Base-by-base conservation (phyloP, 1,140 invertebrate genomes). In the Ceratoteleas bidentatus region DNA sequence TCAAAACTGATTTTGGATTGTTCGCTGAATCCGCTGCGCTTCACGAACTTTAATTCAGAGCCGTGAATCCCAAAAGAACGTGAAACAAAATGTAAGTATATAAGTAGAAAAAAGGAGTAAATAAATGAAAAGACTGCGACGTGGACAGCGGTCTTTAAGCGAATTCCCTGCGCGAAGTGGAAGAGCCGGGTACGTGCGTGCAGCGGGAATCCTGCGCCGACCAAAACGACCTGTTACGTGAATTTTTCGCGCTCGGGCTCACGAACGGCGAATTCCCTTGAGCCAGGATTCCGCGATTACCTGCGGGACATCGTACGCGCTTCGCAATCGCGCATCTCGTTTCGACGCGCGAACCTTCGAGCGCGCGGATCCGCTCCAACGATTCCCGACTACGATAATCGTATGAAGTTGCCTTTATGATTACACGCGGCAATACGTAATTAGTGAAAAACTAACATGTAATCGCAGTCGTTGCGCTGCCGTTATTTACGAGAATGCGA, bases 211-310 rank as follows among this genome's bases (percentile, higher is more conserved):
- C 10, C 52, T 13, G 40, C 14, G 34, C 15, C 64, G 50, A 77
- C 36, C 50, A 57, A 64, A 78, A 70, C 66, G 76, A 79, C 76
- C 61, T 72, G 76, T 79, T 79, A 64, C 24, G 61, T 66, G 76
- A 40, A 72, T 72, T 79, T 79, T 79, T 79, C 74, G 74, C 64
- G 34, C 64, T 47, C 64, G 57, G 50, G 7, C 73, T 53, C 64
- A 69, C 73, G 74, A 69, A 40, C 58, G 54, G 45, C 49, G 56
- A 33, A 61, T 79, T 73, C 68, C 68, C 68, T 66, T 68, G 40
- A 72, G 75, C 66, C 61, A 49, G 76, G 33, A 79, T 79, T 66
- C 54, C 68, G 62, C 62, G 68, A 72, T 78, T 72, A 72, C 53
- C 43, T 36, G 33, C 36, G 38, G 43, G 49, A 72, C 58, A 58